Evolutionary conservation across 2,113 vertebrate species (phyloP), one percentile per base, ranked within the genome.

Genomic region (Chlorodrepanis virens): DNA sequence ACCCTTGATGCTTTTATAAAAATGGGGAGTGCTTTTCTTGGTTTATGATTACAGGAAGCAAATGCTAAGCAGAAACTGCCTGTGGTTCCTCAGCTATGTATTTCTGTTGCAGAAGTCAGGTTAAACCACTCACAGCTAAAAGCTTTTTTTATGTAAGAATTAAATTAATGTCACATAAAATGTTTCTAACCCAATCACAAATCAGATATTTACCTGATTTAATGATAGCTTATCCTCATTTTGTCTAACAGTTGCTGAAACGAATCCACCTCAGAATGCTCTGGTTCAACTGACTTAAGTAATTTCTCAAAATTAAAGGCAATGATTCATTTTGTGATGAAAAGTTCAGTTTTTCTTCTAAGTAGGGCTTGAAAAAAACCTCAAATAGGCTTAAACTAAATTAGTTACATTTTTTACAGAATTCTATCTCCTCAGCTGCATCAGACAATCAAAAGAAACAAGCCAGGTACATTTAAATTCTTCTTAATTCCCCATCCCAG

Each of bases 331-430:
- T 57, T 29, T 42, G 11, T 13, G 27, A 24, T 27, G 1, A 24
- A 25, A 72, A 33, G 3, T 4, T 28, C 15, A 3, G 0, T 28
- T 85, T 89, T 83, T 15, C 17, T 75, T 87, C 68, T 29, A 83
- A 49, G 9, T 18, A 0, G 6, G 9, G 10, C 20, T 64, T 28
- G 0, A n/a, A 37, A 40, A 19, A 16, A 28, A 49, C 2, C 16
- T 70, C 25, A 40, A 24, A 61, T 7, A 33, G 14, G 3, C 11
- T 85, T 57, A 44, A 68, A 27, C 7, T 9, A 71, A 82, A 50
- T 53, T 54, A 37, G 11, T 8, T 52, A 37, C 2, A 4, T 61
- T 71, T 63, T 49, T 25, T 44, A 33, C 29, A 70, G 31, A 5
- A 6, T 24, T 78, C 22, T 35, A 65, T 45, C n/a, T 33, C 18